Conservation (phyloP, 2,888 invertebrate genomes). For the Onchidella celtica region DNA sequence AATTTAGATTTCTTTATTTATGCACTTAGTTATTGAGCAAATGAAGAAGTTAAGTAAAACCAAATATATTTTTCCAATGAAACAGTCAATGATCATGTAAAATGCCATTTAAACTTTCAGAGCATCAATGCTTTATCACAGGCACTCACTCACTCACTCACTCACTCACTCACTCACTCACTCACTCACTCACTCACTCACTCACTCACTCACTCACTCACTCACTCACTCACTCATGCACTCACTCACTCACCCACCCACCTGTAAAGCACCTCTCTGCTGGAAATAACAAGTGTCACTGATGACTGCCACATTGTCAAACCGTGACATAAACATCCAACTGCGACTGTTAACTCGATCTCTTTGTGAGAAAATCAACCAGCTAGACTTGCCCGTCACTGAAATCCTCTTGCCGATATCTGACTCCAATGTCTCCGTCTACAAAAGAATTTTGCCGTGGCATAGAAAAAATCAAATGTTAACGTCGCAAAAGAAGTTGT, state of each 20-base stretch:
- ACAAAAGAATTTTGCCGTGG: not conserved
- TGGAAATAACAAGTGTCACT: not conserved
- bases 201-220: too few species aligned
- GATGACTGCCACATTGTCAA: slow-evolving; percentile 11
- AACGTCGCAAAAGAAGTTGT: too few species aligned
- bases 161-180: too few species aligned
- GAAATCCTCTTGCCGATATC: not conserved
- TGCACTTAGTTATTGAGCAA: too few species aligned
- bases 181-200: too few species aligned
- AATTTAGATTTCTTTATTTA: too few species aligned
- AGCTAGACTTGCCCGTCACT: not conserved
- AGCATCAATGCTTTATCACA: too few species aligned
- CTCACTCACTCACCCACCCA: not conserved
- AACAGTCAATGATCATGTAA: too few species aligned
- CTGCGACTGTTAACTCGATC: not conserved
- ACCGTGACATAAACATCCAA: not conserved
- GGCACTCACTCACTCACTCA: too few species aligned
- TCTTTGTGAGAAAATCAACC: not conserved
- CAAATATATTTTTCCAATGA: too few species aligned
- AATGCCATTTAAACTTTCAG: too few species aligned
- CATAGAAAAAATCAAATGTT: not conserved
- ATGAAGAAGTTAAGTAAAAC: too few species aligned
- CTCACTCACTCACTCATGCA: not conserved
- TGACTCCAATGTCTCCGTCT: not conserved
- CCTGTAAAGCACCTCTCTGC: not conserved